These are phyloP conservation scores for Elysia chlorotica DNA, from an alignment of 1,140 invertebrate species.

Conservation along the genomic window DNA sequence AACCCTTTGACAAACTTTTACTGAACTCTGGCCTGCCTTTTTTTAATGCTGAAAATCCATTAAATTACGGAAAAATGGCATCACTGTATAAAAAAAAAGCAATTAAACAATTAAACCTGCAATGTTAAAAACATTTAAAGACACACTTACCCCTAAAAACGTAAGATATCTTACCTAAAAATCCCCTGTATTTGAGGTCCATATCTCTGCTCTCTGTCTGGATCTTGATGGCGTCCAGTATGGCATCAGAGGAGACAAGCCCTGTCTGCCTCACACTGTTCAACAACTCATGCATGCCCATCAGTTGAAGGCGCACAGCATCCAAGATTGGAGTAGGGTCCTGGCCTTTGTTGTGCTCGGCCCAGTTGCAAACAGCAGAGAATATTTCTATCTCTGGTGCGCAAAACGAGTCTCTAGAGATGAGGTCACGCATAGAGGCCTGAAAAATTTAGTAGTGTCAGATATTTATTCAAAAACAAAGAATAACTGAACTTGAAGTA, in stretches of 20 bases:
- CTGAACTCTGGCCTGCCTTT: too few species aligned
- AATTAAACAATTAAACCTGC: too few species aligned
- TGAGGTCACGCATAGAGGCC: constrained; percentile 71
- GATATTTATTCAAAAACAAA: too few species aligned
- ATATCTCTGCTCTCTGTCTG: constrained; percentile 76
- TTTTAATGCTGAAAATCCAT: too few species aligned
- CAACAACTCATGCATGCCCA: constrained; percentile 85
- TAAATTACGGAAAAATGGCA: too few species aligned
- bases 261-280: constrained; percentile 83
- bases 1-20: too few species aligned
- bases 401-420: constrained; percentile 93
- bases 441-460: too few species aligned
- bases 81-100: too few species aligned
- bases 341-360: constrained; percentile 74
- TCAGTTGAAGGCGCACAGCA: constrained; percentile 81
- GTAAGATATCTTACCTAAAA: constrained; percentile 67
- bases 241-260: constrained; percentile 84
- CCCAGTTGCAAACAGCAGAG: constrained; percentile 84
- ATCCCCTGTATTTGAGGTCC: constrained; percentile 77
- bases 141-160: too few species aligned
- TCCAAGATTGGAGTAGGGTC: constrained; percentile 61
- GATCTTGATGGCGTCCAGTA: constrained; percentile 92
- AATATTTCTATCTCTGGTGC: constrained; percentile 96
- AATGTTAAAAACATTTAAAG: too few species aligned
- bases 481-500: not conserved